Evolutionary conservation across 2,888 invertebrate genomes (phyloP).

Genomic region (Artemia sinica): DNA sequence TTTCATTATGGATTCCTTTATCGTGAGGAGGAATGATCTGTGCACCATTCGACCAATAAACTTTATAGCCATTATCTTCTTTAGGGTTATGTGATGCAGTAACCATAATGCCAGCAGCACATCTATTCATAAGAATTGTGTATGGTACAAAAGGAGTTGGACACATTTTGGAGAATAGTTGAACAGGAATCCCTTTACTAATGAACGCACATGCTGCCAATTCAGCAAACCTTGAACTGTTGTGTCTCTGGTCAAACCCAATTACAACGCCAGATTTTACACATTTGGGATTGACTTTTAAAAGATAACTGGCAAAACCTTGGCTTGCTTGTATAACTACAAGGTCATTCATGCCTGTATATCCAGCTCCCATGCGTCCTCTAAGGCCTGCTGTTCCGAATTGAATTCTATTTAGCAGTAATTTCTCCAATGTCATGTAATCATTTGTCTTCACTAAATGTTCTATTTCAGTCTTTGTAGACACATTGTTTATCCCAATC

Average conservation of each 20-base stretch:
- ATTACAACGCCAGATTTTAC: constrained; percentile 56
- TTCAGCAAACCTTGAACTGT: constrained; percentile 79
- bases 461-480: constrained; percentile 44
- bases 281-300: constrained; percentile 32
- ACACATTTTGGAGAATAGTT: constrained; percentile 56
- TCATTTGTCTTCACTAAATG: constrained; percentile 40
- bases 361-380: constrained; percentile 82
- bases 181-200: constrained; percentile 53
- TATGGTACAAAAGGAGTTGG: constrained; percentile 91
- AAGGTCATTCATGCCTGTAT: constrained; percentile 83
- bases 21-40: constrained; percentile 84
- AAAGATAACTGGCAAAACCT: constrained; percentile 61
- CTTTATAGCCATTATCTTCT: constrained; percentile 92
- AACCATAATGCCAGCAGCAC: constrained; percentile 74
- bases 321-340: constrained; percentile 80
- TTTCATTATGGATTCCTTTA: constrained; percentile 56
- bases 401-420: constrained; percentile 50
- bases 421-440: constrained; percentile 41
- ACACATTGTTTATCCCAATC: too few relatives aligned
- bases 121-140: constrained; percentile 50
- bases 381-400: constrained; percentile 90
- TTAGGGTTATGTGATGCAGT: constrained; percentile 93
- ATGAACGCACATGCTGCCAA: constrained; percentile 69
- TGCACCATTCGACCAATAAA: constrained; percentile 84
- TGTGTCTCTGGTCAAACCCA: constrained; percentile 81